Evolutionary conservation across 2,113 vertebrate species (phyloP).

Genomic region (Aix galericulata): DNA sequence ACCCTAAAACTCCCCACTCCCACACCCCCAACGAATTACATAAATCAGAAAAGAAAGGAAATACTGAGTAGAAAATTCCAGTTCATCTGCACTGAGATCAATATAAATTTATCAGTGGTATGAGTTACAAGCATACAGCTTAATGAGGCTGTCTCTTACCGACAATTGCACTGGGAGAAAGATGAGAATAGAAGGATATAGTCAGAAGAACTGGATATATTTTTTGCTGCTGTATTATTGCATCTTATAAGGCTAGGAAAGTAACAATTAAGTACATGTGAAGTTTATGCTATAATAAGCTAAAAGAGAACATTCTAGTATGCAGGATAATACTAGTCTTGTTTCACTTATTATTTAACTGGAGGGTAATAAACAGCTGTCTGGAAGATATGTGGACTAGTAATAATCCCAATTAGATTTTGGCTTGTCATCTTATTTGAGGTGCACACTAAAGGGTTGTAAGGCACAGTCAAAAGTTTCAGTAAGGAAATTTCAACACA

Average conservation of each 20-base stretch:
- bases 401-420: neutral
- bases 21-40: neutral
- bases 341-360: neutral
- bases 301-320: neutral
- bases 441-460: neutral
- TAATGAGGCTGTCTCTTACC: neutral
- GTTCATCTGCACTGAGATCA: neutral
- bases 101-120: neutral
- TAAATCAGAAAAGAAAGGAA: neutral
- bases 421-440: neutral
- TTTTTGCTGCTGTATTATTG: neutral
- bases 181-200: neutral
- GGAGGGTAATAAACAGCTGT: neutral
- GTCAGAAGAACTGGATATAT: neutral
- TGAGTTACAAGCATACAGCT: neutral
- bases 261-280: neutral
- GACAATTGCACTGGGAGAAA: neutral
- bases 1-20: no score
- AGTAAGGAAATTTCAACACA: neutral
- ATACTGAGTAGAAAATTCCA: neutral
- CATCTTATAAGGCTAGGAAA: neutral
- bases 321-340: neutral
- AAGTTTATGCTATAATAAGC: neutral
- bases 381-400: neutral
- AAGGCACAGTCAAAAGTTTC: neutral